These are phyloP conservation scores for Lucilia sericata DNA, from an alignment of 1,140 invertebrate species.

Conservation along the genomic window DNA sequence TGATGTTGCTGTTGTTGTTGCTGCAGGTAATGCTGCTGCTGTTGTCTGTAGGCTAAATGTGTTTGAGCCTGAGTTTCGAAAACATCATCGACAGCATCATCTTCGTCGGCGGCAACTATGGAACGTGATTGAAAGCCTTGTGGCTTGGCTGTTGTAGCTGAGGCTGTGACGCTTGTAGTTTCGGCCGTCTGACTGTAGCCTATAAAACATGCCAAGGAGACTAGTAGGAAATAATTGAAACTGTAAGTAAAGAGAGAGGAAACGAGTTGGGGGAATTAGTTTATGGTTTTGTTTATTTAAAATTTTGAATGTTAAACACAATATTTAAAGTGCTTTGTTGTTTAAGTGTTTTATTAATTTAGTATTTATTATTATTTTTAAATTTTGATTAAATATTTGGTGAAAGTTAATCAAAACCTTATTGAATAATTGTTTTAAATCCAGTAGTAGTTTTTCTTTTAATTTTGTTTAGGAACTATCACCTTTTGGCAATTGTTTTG, in stretches of 20 bases:
- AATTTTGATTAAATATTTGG: neutral
- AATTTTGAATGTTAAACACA: neutral
- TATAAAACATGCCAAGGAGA: slow-evolving; percentile 51
- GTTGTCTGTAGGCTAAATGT: slow-evolving; percentile 61
- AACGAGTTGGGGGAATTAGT: neutral
- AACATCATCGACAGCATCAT: slow-evolving; percentile 55
- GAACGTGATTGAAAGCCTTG: slow-evolving; percentile 62
- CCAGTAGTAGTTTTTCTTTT: neutral
- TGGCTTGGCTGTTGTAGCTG: slow-evolving; percentile 61
- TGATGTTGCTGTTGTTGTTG: slow-evolving; percentile 50
- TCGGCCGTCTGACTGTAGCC: slow-evolving; percentile 52
- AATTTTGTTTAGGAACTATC: neutral
- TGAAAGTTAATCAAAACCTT: neutral
- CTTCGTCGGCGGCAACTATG: slow-evolving; percentile 55
- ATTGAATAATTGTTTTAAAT: neutral
- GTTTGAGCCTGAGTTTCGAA: slow-evolving; percentile 65
- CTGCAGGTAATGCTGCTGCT: slow-evolving; percentile 41
- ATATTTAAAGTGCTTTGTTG: neutral
- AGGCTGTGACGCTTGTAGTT: slow-evolving; percentile 53
- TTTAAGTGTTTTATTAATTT: neutral
- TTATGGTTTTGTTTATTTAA: neutral
- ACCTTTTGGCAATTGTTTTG: slow-evolving; percentile 10
- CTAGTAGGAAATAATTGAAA: slow-evolving; percentile 49
- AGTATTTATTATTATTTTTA: neutral
- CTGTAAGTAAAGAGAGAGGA: slow-evolving; percentile 45